Base-by-base conservation (phyloP, 2,113 vertebrate genomes). In the Barnardius zonarius region DNA sequence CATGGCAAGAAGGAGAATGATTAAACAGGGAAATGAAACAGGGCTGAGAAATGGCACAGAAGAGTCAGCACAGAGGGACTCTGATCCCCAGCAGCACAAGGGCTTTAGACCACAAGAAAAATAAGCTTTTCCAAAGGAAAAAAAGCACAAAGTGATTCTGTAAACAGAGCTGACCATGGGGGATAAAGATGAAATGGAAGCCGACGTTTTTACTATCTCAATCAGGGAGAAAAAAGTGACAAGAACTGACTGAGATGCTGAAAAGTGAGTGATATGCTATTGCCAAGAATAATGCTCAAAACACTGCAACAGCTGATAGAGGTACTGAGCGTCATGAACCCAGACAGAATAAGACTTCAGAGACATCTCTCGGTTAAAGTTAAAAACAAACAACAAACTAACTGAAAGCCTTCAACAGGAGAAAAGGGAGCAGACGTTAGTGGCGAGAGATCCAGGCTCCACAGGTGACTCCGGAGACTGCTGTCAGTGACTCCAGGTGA, bases 241-340 rank as follows among this genome's bases (percentile, higher is more conserved):
- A 96, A 83, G 88, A 86, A 70, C 88, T 92, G 92, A 92, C 92
- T 93, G 95, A 88, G 80, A 88, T 0, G 1, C 79, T 83, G 88
- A 93, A 88, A 90, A 96, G 91, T 91, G 91, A 95, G 92, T 96
- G 94, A 97, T 94, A 94, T 67, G 85, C 86, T 86, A 84, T 61
- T 95, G 92, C 91, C 88, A 95, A 92, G 94, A 95, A 95, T 88
- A 90, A 90, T 83, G 88, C 80, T 94, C 86, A 35, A 86, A 95
- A 92, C 68, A 81, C 44, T 86, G 31, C 54, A 94, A 90, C 88
- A 96, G 94, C 91, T 95, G 95, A 95, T 97, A 92, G 88, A 95
- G 91, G 86, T 82, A 92, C 80, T 61, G 55, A 95, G 76, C 31
- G 0, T 52, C 0, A 0, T 68, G 89, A 95, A 55, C 76, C 39